Conservation (phyloP, 1,140 invertebrate genomes). For the Pseudomyrmex dendroicus region DNA sequence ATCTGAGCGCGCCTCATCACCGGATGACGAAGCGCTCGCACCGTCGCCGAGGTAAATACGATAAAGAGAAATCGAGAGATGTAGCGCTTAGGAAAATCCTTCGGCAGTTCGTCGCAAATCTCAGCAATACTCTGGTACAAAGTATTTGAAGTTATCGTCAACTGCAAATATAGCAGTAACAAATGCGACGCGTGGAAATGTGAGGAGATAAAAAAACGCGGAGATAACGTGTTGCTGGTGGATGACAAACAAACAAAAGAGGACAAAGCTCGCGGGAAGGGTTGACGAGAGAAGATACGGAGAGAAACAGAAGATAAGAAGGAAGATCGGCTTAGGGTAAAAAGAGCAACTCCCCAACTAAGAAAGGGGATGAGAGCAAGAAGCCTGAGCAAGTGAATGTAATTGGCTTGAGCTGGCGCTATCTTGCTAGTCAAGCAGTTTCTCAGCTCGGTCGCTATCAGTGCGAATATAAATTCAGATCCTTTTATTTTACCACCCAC, state of each 20-base stretch:
- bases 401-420: constrained; percentile 81
- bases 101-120: no score
- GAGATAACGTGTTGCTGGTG: constrained; percentile 14
- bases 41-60: no score
- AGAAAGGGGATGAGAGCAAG: constrained; percentile 54
- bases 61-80: no score
- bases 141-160: no score
- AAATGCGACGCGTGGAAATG: constrained; percentile 1
- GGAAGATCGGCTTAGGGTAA: constrained; percentile 58
- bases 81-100: no score
- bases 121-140: no score
- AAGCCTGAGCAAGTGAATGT: constrained; percentile 80
- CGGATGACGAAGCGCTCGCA: no score
- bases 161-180: no score
- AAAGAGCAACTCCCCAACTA: constrained; percentile 39
- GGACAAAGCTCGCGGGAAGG: neutral
- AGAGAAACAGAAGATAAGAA: constrained; percentile 22
- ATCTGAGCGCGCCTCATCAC: no score
- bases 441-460: constrained; percentile 81
- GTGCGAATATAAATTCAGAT: constrained; percentile 81
- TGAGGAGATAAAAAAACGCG: constrained; percentile 23
- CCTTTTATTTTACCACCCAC: constrained; percentile 73
- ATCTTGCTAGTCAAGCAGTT: constrained; percentile 82
- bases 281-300: constrained; percentile 6
- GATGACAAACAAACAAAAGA: constrained; percentile 19